phyloP scores from a whole-genome alignment of 2,888 invertebrate species.

The Leptopilina drosophilae region DNA sequence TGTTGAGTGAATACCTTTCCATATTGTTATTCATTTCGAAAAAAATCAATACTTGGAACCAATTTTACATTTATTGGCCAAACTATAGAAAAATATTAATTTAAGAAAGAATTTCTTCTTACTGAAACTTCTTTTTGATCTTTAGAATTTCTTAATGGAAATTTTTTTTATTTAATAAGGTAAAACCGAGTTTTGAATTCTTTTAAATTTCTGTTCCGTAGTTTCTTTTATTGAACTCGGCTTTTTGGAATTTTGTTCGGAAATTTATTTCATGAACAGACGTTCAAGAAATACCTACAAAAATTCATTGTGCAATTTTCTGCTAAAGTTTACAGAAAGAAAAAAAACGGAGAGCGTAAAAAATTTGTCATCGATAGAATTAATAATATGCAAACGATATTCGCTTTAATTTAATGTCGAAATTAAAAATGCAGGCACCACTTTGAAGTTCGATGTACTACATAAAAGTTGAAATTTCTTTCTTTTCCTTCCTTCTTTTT shows the following conservation, averaged over 20 bases:
- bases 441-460: background rate
- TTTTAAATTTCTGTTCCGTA: too few relatives aligned
- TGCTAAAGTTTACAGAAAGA: too few relatives aligned
- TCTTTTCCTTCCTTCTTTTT: background rate
- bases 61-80: background rate
- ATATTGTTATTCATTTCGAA: constrained; percentile 14
- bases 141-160: too few relatives aligned
- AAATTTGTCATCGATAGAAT: background rate
- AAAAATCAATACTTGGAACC: background rate
- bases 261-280: too few relatives aligned
- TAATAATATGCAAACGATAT: constrained; percentile 24
- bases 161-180: too few relatives aligned
- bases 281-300: too few relatives aligned
- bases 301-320: too few relatives aligned
- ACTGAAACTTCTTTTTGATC: too few relatives aligned
- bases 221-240: too few relatives aligned
- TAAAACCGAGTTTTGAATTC: too few relatives aligned
- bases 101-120: background rate
- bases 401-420: background rate
- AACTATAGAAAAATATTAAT: background rate
- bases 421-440: constrained; percentile 13
- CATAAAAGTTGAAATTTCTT: background rate
- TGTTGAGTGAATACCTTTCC: constrained; percentile 25
- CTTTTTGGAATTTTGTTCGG: too few relatives aligned
- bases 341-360: too few relatives aligned